Conservation (phyloP, 2,888 invertebrate genomes). For the Palloptera scutellata region DNA sequence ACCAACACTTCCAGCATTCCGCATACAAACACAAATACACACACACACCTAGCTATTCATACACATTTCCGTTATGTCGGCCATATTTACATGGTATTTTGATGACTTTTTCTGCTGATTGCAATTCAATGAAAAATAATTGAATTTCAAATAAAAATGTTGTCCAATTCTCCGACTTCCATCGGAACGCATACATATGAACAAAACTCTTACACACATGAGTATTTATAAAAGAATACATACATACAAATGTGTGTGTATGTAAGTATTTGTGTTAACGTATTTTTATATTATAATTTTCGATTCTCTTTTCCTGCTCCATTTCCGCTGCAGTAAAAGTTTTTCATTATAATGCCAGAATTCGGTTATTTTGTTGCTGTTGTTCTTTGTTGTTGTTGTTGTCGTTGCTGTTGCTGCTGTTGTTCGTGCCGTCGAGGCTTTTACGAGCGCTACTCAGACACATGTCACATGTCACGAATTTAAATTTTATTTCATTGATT, state of each 20-base stretch:
- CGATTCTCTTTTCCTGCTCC: conserved; percentile 25
- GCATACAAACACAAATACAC: conserved; percentile 22
- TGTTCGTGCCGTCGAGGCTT: too few species aligned
- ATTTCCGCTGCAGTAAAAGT: conserved; percentile 21
- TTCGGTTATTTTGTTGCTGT: conserved; percentile 36
- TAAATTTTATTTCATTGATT: conserved; percentile 46
- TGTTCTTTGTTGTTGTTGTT: conserved; percentile 40
- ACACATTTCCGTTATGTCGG: conserved; percentile 51
- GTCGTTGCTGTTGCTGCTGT: neutral
- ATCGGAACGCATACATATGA: neutral
- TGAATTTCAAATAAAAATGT: conserved; percentile 57
- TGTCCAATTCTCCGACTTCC: neutral
- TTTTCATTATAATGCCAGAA: conserved; percentile 4
- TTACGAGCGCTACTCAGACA: conserved; percentile 14
- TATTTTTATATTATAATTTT: conserved; percentile 29
- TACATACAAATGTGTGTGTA: conserved; percentile 6
- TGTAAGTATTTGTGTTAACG: conserved; percentile 20
- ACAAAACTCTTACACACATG: neutral
- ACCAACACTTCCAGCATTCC: neutral
- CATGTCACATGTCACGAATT: conserved; percentile 48
- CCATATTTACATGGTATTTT: conserved; percentile 44
- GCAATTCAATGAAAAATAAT: conserved; percentile 57
- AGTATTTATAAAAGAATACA: neutral
- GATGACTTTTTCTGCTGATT: conserved; percentile 44
- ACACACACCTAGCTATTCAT: neutral